Conservation (phyloP, 2,113 vertebrate species). For the Anseranas semipalmata region DNA sequence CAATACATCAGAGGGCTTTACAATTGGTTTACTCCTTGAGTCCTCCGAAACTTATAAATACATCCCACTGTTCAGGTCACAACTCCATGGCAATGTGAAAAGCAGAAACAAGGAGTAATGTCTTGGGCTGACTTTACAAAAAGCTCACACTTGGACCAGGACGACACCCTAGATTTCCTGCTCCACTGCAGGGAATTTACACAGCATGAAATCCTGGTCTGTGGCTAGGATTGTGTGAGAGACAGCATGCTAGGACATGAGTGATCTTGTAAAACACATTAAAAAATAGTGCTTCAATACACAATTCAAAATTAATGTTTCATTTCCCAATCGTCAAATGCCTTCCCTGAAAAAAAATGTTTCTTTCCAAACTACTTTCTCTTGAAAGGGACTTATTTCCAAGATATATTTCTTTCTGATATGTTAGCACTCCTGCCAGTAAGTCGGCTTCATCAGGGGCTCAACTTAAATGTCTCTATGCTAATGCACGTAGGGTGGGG, state of each 20-base stretch:
- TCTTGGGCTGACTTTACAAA: neutral
- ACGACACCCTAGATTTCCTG: neutral
- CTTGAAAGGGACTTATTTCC: neutral
- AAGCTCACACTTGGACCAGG: fast-evolving
- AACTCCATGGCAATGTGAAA: neutral
- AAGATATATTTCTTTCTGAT: neutral
- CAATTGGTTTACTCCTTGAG: neutral
- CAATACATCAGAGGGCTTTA: neutral
- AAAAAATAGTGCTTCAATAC: neutral
- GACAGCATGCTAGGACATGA: neutral
- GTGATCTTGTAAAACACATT: neutral
- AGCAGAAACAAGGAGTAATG: neutral
- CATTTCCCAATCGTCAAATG: neutral
- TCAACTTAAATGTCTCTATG: too few relatives aligned
- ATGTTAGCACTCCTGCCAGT: neutral
- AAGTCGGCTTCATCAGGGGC: too few relatives aligned
- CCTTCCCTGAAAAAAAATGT: neutral
- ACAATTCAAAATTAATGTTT: neutral
- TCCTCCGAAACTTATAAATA: neutral
- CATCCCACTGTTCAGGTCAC: neutral
- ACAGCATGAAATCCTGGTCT: neutral
- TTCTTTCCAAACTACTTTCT: neutral
- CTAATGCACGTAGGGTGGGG: too few relatives aligned
- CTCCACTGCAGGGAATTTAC: neutral
- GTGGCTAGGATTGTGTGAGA: neutral